Evolutionary conservation across 2,888 invertebrate genomes (phyloP).

Genomic region (Mechanitis mazaeus): DNA sequence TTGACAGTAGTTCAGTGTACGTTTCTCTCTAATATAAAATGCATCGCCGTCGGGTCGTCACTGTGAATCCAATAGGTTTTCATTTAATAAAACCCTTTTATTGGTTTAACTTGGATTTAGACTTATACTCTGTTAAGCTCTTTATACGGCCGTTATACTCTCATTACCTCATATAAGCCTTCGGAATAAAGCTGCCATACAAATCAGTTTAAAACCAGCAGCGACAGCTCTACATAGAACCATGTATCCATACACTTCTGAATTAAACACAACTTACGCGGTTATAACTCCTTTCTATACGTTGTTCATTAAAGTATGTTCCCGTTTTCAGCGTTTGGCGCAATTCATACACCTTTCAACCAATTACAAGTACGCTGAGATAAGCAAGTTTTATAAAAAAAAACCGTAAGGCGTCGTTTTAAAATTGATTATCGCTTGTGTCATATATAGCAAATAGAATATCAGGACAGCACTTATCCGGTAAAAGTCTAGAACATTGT

Average conservation of each 20-base stretch:
- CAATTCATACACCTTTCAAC: conserved; percentile 26
- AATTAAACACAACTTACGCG: conserved; percentile 12
- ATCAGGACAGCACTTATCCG: conserved; percentile 18
- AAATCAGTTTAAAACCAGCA: conserved; percentile 12
- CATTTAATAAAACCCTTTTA: conserved; percentile 73
- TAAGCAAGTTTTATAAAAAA: conserved; percentile 27
- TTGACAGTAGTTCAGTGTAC: conserved; percentile 37
- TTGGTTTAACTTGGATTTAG: conserved; percentile 72
- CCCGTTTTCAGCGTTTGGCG: conserved; percentile 26
- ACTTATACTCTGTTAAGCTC: conserved; percentile 34
- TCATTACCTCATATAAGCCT: conserved; percentile 25
- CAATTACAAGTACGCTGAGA: conserved; percentile 21
- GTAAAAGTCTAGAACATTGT: conserved; percentile 25
- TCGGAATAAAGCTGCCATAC: conserved; percentile 20
- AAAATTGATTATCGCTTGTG: conserved; percentile 28
- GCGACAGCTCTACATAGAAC: background rate
- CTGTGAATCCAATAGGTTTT: conserved; percentile 70
- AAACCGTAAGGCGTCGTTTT: conserved; percentile 27
- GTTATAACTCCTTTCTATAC: conserved; percentile 21
- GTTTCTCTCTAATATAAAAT: conserved; percentile 47
- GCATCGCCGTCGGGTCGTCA: conserved; percentile 47
- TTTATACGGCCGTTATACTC: conserved; percentile 31
- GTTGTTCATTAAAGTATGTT: conserved; percentile 28
- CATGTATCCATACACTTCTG: conserved; percentile 13
- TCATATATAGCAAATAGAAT: conserved; percentile 15